Conservation (phyloP, 2,113 vertebrate genomes). For the Toxotes jaculatrix region DNA sequence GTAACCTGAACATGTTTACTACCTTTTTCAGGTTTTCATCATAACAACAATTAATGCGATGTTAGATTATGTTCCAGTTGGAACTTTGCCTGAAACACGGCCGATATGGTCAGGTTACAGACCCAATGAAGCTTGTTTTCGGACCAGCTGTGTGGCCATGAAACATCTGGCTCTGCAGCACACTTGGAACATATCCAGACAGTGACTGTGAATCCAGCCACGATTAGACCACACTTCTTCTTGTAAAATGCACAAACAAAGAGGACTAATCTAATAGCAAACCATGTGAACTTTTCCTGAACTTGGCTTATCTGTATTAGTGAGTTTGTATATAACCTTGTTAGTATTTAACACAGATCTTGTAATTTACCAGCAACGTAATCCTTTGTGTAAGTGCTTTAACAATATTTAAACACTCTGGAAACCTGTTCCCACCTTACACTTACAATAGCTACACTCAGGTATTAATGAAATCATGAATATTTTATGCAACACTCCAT, state of each 20-base stretch:
- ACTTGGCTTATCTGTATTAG: neutral
- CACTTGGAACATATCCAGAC: slow-evolving; percentile 47
- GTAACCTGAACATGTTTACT: slow-evolving; percentile 26
- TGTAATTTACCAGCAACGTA: neutral
- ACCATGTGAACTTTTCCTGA: neutral
- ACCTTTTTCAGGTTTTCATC: slow-evolving; percentile 14
- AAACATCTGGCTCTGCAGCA: slow-evolving; percentile 65
- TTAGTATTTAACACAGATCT: neutral
- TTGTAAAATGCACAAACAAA: neutral
- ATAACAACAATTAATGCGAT: neutral
- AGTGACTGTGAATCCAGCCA: slow-evolving; percentile 34
- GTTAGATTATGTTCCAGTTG: neutral
- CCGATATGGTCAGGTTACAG: neutral
- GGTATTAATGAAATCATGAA: slow-evolving; percentile 56
- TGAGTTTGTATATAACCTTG: neutral
- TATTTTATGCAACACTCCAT: slow-evolving; percentile 56
- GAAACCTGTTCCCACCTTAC: slow-evolving; percentile 10
- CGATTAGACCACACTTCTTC: neutral
- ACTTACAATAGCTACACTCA: slow-evolving; percentile 9
- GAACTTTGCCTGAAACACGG: neutral
- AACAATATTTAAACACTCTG: slow-evolving; percentile 2
- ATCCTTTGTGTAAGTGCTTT: neutral
- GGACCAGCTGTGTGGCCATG: slow-evolving; percentile 34
- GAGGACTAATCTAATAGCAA: neutral
- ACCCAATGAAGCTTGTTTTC: slow-evolving; percentile 24